Evolutionary conservation across 2,797 vertebrate genomes (phyloP).

Genomic region (Channallabes apus): DNA sequence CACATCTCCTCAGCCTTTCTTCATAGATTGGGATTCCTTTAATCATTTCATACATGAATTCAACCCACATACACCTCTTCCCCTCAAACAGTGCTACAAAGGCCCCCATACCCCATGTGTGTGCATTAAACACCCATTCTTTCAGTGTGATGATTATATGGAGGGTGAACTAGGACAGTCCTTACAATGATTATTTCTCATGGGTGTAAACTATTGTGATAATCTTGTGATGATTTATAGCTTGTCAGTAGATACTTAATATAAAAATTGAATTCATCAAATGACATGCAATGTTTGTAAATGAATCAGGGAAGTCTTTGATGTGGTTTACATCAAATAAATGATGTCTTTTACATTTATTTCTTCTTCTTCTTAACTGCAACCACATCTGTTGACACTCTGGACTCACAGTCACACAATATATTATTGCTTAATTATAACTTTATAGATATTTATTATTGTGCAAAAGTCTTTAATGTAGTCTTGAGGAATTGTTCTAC

Average conservation of each 20-base stretch:
- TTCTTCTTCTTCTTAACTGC: neutral
- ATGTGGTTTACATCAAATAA: slow-evolving; percentile 13
- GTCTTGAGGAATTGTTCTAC: no score
- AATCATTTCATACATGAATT: slow-evolving; percentile 3
- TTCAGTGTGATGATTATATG: neutral
- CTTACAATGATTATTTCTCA: slow-evolving; percentile 4
- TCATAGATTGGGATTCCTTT: slow-evolving; percentile 3
- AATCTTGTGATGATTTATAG: slow-evolving; percentile 22
- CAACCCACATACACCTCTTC: neutral
- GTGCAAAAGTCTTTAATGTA: no score
- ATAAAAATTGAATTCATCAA: neutral
- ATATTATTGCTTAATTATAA: no score
- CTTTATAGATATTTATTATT: no score
- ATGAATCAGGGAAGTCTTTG: slow-evolving; percentile 9
- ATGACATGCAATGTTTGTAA: slow-evolving; percentile 8
- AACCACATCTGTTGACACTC: neutral
- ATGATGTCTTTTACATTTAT: no score
- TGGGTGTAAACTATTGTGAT: neutral
- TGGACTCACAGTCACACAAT: neutral
- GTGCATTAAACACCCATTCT: neutral
- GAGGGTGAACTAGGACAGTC: neutral
- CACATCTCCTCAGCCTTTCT: neutral
- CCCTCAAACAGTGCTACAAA: neutral
- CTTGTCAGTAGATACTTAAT: slow-evolving; percentile 6
- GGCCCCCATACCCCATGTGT: neutral